Evolutionary conservation across 2,888 invertebrate species (phyloP).

Genomic region (Cacoxenus indagator): DNA sequence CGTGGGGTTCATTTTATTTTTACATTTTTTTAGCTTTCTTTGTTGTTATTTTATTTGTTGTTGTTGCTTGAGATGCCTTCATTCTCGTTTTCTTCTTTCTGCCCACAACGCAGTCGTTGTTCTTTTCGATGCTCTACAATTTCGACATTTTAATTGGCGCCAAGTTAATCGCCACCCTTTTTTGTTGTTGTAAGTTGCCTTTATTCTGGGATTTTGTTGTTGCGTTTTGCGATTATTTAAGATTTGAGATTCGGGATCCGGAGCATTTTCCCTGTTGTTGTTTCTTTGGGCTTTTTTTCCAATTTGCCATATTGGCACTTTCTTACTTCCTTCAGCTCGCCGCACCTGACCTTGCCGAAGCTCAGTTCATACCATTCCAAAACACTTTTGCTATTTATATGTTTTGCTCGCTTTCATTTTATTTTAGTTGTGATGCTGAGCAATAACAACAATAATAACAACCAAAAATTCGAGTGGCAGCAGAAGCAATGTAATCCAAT

Average conservation of each 20-base stretch:
- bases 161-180: neutral
- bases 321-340: no score
- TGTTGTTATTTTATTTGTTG: neutral
- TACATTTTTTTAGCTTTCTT: neutral
- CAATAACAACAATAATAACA: neutral
- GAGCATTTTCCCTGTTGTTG: neutral
- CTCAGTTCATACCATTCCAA: neutral
- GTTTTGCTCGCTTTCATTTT: neutral
- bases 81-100: neutral
- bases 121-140: neutral
- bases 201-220: neutral
- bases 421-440: neutral
- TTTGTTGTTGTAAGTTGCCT: neutral
- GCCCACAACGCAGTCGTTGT: neutral
- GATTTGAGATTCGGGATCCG: neutral
- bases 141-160: conserved; percentile 22
- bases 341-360: no score
- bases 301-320: neutral
- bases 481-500: conserved; percentile 14
- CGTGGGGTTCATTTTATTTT: neutral
- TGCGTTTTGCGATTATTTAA: neutral
- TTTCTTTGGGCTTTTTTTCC: neutral
- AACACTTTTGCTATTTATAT: neutral
- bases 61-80: neutral
- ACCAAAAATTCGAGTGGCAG: conserved; percentile 2